These are phyloP conservation scores for Notarius lentiginosus DNA, from an alignment of 2,113 vertebrate species.

Conservation along the genomic window DNA sequence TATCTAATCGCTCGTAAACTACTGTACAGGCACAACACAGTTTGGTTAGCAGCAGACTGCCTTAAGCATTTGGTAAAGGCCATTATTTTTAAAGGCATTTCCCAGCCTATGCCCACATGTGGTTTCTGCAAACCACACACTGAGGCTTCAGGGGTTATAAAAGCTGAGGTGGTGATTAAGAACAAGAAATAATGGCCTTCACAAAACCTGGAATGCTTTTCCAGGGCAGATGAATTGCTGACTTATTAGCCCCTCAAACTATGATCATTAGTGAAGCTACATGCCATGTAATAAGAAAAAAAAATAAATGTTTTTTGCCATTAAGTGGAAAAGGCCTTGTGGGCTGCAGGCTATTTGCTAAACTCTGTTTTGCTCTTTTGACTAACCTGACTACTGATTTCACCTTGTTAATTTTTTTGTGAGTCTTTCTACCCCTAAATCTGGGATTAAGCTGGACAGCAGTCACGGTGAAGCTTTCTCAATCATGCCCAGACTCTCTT, in stretches of 20 bases:
- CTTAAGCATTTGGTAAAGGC: slow-evolving; percentile 48
- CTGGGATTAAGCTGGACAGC: slow-evolving; percentile 72
- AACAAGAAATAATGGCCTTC: slow-evolving; percentile 76
- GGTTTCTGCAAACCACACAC: slow-evolving; percentile 67
- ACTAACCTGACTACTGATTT: slow-evolving; percentile 61
- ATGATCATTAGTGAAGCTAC: slow-evolving; percentile 36
- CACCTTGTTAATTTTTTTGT: slow-evolving; percentile 63
- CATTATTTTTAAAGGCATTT: slow-evolving; percentile 62
- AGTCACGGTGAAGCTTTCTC: slow-evolving; percentile 63
- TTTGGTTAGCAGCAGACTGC: slow-evolving; percentile 40
- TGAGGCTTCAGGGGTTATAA: slow-evolving; percentile 72
- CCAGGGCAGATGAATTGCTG: slow-evolving; percentile 50
- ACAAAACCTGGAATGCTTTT: slow-evolving; percentile 74
- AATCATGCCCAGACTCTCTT: slow-evolving; percentile 62
- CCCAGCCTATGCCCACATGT: slow-evolving; percentile 70
- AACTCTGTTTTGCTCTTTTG: slow-evolving; percentile 43
- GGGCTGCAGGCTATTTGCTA: slow-evolving; percentile 19
- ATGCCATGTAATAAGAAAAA: slow-evolving; percentile 11
- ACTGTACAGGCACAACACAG: slow-evolving; percentile 35
- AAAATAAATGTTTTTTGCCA: background rate
- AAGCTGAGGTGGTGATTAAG: slow-evolving; percentile 76
- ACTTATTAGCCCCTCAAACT: slow-evolving; percentile 49
- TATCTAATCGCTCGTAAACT: slow-evolving; percentile 40
- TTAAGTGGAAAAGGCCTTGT: slow-evolving; percentile 5
- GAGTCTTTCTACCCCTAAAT: slow-evolving; percentile 62